Conservation (phyloP, 2,888 invertebrate genomes). For the Stenotaenia linearis region DNA sequence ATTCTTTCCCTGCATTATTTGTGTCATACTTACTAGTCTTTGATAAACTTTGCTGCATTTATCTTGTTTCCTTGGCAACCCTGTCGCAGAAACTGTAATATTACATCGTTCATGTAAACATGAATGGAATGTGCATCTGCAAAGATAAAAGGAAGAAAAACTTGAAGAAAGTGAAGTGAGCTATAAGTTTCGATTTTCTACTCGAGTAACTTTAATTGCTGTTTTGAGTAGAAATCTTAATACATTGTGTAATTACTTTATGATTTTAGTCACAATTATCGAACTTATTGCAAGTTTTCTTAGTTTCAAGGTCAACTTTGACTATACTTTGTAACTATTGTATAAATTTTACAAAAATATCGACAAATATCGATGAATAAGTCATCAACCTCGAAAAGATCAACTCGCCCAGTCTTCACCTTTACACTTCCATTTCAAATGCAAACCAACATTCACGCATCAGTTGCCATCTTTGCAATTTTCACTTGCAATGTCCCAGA, state of each 20-base stretch:
- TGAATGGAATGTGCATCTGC: neutral
- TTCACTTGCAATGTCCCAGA: neutral
- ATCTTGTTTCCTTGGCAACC: neutral
- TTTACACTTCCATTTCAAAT: neutral
- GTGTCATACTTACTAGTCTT: neutral
- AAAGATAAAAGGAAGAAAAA: neutral
- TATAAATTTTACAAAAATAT: neutral
- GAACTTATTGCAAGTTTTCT: too few relatives aligned
- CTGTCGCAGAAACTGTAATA: neutral
- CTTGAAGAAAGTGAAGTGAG: neutral
- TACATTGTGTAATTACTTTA: too few relatives aligned
- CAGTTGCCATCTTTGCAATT: neutral
- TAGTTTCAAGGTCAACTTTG: too few relatives aligned
- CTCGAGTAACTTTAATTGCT: too few relatives aligned
- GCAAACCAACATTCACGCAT: neutral
- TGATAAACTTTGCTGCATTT: slow-evolving; percentile 4
- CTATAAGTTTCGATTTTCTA: too few relatives aligned
- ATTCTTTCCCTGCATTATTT: neutral
- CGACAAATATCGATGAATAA: neutral
- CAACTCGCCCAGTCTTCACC: neutral
- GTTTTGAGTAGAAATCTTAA: too few relatives aligned
- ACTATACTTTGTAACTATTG: too few relatives aligned
- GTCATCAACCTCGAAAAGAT: neutral
- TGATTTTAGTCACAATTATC: too few relatives aligned
- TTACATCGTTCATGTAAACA: neutral